Evolutionary conservation across 2,888 invertebrate species (phyloP).

Genomic region (Elgonia sp.): DNA sequence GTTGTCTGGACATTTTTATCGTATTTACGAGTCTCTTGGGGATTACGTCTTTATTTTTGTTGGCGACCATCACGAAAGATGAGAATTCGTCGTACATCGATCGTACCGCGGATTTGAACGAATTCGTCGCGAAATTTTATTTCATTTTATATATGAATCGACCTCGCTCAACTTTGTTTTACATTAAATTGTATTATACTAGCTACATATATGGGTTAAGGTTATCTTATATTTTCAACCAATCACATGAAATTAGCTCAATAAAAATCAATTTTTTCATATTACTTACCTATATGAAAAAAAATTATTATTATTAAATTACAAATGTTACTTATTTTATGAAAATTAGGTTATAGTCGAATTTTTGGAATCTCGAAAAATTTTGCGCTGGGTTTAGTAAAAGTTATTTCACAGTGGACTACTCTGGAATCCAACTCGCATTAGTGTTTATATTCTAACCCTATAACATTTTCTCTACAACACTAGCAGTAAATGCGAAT

Average conservation of each 20-base stretch:
- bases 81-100: slow-evolving; percentile 55
- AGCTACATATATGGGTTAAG: background rate
- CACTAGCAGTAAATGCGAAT: slow-evolving; percentile 72
- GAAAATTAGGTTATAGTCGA: background rate
- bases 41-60: slow-evolving; percentile 70
- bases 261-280: background rate
- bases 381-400: slow-evolving; percentile 42
- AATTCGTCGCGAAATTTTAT: slow-evolving; percentile 53
- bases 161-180: slow-evolving; percentile 26
- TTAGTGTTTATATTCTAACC: slow-evolving; percentile 75
- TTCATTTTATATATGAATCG: background rate
- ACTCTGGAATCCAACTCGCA: slow-evolving; percentile 76
- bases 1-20: slow-evolving; percentile 67
- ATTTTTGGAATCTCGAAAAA: slow-evolving; percentile 14
- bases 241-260: background rate
- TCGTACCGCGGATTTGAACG: slow-evolving; percentile 51
- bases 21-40: slow-evolving; percentile 71
- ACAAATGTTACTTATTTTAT: too few relatives aligned
- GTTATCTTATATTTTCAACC: too few relatives aligned
- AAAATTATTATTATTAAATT: too few relatives aligned
- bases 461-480: slow-evolving; percentile 41
- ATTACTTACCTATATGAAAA: too few relatives aligned
- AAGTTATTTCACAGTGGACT: slow-evolving; percentile 78
- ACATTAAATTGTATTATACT: background rate
- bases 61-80: slow-evolving; percentile 63